phyloP scores from a whole-genome alignment of 2,797 vertebrate species.

The Apodemus agrarius region DNA sequence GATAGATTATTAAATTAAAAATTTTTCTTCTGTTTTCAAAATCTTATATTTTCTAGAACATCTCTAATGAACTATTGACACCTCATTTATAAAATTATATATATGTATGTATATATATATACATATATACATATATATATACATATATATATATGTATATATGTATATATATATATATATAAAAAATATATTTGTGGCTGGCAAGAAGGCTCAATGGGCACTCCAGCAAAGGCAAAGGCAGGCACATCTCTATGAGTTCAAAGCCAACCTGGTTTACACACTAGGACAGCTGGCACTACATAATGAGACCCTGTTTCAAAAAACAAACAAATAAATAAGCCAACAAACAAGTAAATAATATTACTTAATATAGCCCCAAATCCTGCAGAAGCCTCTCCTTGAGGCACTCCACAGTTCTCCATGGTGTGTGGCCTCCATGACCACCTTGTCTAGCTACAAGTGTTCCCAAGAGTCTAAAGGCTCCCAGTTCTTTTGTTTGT shows the following conservation, averaged over 20 bases:
- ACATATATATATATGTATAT: too few relatives aligned
- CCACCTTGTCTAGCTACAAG: neutral
- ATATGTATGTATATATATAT: too few relatives aligned
- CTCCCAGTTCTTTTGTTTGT: neutral
- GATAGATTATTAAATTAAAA: neutral
- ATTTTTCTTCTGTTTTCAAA: slow-evolving; percentile 23
- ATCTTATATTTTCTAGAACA: slow-evolving; percentile 28
- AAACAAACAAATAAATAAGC: neutral
- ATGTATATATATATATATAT: too few relatives aligned
- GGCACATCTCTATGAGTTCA: neutral
- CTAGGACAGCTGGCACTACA: neutral
- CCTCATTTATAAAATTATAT: neutral
- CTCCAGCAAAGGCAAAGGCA: neutral
- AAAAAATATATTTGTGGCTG: neutral
- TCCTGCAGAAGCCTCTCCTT: neutral
- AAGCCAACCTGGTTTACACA: neutral
- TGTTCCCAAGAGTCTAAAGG: neutral
- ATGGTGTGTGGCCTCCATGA: neutral
- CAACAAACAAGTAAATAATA: neutral
- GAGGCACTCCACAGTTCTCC: neutral
- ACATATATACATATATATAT: too few relatives aligned
- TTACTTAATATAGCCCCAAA: neutral
- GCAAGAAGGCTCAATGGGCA: neutral
- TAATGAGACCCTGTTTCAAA: neutral
- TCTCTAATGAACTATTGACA: neutral